phyloP scores from a whole-genome alignment of 2,113 vertebrate genomes.

The Gavialis gangeticus region DNA sequence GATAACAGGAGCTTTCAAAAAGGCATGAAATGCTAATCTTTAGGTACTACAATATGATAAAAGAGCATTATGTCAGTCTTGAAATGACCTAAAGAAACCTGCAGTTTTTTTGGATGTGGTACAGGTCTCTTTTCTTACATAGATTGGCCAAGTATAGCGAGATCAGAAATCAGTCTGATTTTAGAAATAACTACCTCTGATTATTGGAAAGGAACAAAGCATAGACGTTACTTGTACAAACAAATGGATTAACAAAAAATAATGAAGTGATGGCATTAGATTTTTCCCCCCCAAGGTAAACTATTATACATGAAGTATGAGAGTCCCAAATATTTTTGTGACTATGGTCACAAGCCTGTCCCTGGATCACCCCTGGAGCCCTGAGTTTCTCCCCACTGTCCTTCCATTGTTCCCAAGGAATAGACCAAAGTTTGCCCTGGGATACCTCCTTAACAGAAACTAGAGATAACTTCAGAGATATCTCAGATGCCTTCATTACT shows the following conservation, averaged over 20 bases:
- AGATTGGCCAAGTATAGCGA: background rate
- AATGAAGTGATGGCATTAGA: background rate
- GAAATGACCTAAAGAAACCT: constrained; percentile 12
- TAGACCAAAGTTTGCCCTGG: too few species aligned
- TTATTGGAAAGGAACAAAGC: background rate
- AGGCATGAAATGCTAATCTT: constrained; percentile 20
- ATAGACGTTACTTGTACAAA: background rate
- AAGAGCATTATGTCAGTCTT: constrained; percentile 33
- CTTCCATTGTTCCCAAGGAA: too few species aligned
- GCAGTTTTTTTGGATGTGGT: background rate
- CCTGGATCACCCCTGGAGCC: too few species aligned
- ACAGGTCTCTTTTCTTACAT: background rate
- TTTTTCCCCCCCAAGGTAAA: background rate
- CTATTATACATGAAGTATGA: background rate
- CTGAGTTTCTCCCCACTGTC: too few species aligned
- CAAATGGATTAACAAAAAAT: background rate
- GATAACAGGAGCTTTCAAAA: constrained; percentile 15
- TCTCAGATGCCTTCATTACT: too few species aligned
- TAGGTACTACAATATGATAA: constrained; percentile 31
- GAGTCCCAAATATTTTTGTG: background rate
- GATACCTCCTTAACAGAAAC: too few species aligned
- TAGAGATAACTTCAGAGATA: too few species aligned
- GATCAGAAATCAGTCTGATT: background rate
- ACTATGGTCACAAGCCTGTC: background rate
- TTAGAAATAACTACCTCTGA: background rate